Conservation (phyloP, 2,113 vertebrate species). For the Aspiorhynchus laticeps region DNA sequence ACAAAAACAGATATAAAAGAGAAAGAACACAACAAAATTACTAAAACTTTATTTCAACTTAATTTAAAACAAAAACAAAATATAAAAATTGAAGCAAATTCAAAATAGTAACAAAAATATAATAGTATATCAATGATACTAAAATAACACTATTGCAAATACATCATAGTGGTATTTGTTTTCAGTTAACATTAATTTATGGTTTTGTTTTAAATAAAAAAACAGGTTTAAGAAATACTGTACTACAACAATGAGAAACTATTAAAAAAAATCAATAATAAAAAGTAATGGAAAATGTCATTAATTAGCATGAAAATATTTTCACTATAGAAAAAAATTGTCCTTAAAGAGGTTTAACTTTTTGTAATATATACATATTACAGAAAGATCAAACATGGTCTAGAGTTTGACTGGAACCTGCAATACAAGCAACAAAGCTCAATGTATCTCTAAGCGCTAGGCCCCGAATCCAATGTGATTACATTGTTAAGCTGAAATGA, state of each 20-base stretch:
- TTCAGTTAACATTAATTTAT: not conserved
- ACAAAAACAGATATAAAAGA: not conserved
- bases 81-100: no score
- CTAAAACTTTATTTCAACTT: no score
- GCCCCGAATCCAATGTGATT: not conserved
- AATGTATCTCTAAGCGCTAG: not conserved
- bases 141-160: not conserved
- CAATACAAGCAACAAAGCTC: not conserved
- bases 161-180: not conserved
- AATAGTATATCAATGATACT: no score
- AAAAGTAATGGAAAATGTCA: not conserved
- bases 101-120: no score
- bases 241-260: not conserved
- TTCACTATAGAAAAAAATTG: not conserved
- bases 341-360: not conserved
- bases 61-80: no score
- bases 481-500: slow-evolving; percentile 1
- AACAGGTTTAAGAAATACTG: not conserved
- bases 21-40: not conserved
- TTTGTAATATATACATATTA: not conserved
- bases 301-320: not conserved
- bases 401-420: not conserved
- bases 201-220: not conserved
- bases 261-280: not conserved
- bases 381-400: not conserved